These are phyloP conservation scores for Nematolebias whitei DNA, from an alignment of 2,113 vertebrate species.

Conservation along the genomic window DNA sequence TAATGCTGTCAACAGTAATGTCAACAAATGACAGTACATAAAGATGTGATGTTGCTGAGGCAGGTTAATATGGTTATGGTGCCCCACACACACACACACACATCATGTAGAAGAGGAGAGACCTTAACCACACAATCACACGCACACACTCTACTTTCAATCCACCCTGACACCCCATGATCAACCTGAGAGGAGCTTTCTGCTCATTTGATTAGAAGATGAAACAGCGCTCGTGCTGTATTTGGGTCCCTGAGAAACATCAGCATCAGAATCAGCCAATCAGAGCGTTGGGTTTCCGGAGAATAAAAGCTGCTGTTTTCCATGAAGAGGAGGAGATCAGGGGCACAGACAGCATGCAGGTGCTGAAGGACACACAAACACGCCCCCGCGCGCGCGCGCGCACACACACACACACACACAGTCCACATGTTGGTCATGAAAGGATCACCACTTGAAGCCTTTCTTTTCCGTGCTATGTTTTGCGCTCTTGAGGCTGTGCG, in stretches of 20 bases:
- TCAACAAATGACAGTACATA: neutral
- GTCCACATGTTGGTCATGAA: no score
- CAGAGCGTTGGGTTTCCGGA: constrained; percentile 47
- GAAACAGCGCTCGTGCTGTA: no score
- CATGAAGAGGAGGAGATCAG: constrained; percentile 43
- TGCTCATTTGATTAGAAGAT: neutral
- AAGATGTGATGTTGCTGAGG: neutral
- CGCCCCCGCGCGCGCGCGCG: constrained; percentile 36
- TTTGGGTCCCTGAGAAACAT: neutral
- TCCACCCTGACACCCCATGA: constrained; percentile 30
- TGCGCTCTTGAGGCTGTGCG: constrained; percentile 25
- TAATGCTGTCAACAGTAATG: neutral
- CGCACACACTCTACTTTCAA: neutral
- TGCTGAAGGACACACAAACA: constrained; percentile 6
- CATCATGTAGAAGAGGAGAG: constrained; percentile 51
- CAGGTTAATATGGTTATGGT: constrained; percentile 61
- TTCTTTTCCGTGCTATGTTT: constrained; percentile 11
- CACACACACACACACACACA: neutral
- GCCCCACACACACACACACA: constrained; percentile 55
- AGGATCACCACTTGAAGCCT: neutral
- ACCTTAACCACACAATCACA: constrained; percentile 20
- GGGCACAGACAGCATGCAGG: constrained; percentile 34
- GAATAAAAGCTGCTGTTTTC: neutral
- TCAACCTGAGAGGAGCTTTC: constrained; percentile 13
- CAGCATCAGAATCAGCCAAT: constrained; percentile 44